Conservation (phyloP, 2,113 vertebrate species). For the Edolisoma coerulescens region DNA sequence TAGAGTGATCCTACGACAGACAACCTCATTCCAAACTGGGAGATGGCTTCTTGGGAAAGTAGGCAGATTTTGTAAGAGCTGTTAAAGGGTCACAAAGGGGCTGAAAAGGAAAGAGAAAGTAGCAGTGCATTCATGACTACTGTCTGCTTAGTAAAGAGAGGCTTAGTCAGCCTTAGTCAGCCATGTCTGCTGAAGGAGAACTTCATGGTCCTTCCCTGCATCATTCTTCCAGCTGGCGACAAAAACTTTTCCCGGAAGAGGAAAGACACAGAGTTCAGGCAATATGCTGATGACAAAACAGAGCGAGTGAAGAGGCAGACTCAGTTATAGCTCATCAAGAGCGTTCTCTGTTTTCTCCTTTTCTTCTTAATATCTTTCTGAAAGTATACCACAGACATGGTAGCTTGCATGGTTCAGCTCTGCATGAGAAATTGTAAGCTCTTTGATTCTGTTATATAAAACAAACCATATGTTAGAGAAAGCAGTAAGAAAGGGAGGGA, state of each 20-base stretch:
- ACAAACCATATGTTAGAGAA: not conserved
- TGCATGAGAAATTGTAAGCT: not conserved
- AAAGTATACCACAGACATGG: not conserved
- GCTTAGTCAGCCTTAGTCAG: not conserved
- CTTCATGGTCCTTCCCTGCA: not conserved
- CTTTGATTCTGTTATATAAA: not conserved
- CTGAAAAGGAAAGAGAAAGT: not conserved
- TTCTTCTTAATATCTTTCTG: not conserved
- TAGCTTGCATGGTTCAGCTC: not conserved
- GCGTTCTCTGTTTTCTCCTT: not conserved
- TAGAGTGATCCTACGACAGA: not conserved
- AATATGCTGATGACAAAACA: not conserved
- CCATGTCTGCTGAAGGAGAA: not conserved
- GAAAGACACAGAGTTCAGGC: not conserved
- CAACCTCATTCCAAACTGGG: not conserved
- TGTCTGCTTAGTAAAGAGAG: not conserved
- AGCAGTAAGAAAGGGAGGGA: not conserved
- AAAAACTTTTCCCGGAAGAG: not conserved
- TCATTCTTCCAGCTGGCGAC: not conserved
- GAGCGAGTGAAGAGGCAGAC: not conserved
- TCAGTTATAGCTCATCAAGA: not conserved
- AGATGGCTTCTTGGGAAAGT: not conserved
- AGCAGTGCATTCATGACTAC: not conserved
- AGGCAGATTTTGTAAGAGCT: not conserved
- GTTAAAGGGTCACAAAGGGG: not conserved